Percentiles rank a stretch among this genome's conserved stretches.
Conservation (phyloP, 2,113 vertebrate species). For the Emberiza fucata region DNA sequence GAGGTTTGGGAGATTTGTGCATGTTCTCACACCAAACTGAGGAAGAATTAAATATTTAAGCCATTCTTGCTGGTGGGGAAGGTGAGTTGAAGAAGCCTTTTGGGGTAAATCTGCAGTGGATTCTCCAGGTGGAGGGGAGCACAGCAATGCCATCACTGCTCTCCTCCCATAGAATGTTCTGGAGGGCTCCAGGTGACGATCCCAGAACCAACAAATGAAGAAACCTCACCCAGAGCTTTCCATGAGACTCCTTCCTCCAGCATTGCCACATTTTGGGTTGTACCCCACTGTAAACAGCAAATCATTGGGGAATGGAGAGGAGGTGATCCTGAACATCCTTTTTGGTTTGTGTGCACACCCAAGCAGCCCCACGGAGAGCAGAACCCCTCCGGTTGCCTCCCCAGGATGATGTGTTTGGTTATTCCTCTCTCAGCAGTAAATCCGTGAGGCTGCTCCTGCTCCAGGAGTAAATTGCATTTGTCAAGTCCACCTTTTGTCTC, state of each 20-base stretch:
- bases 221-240: neutral
- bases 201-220: neutral
- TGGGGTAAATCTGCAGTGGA: neutral
- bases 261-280: neutral
- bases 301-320: neutral
- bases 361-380: fast-evolving
- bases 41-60: neutral
- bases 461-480: neutral
- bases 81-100: neutral
- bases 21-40: fast-evolving
- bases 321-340: neutral
- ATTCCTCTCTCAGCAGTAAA: neutral
- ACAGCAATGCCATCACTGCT: neutral
- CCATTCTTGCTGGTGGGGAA: neutral
- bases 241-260: neutral
- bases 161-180: neutral
- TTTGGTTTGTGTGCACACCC: neutral
- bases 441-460: neutral
- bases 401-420: fast-evolving
- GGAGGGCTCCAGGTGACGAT: neutral
- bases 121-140: neutral
- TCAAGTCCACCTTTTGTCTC: neutral
- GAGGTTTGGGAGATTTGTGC: neutral
- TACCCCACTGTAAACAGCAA: neutral
- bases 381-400: neutral